Percentiles rank a stretch among this genome's conserved stretches.
These are phyloP conservation scores for Acipenser ruthenus DNA, from an alignment of 2,797 vertebrate genomes.

Conservation along the genomic window DNA sequence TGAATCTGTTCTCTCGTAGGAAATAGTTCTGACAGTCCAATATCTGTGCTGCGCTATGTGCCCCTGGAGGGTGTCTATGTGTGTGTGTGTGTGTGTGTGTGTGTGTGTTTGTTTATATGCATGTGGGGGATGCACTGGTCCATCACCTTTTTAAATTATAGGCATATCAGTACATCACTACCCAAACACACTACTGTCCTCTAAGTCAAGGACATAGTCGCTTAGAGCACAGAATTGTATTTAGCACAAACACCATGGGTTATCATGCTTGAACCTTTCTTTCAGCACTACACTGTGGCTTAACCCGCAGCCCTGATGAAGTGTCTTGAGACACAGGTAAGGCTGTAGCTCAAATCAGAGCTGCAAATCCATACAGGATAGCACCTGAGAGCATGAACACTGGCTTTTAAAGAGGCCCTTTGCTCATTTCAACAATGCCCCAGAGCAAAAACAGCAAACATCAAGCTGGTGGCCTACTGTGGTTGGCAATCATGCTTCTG, in stretches of 20 bases:
- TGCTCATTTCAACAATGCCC: no score
- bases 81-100: background rate
- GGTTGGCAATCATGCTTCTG: no score
- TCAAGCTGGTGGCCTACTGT: no score
- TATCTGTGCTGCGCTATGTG: constrained; percentile 61
- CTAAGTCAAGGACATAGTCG: constrained; percentile 52
- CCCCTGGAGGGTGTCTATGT: constrained; percentile 32
- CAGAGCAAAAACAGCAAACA: no score
- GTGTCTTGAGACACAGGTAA: no score
- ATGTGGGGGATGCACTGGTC: constrained; percentile 40
- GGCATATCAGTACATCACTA: constrained; percentile 42
- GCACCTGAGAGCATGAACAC: no score
- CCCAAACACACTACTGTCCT: constrained; percentile 49
- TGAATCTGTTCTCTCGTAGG: constrained; percentile 71
- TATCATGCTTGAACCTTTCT: background rate
- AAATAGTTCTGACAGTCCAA: constrained; percentile 78
- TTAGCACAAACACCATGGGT: constrained; percentile 4
- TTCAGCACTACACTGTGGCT: background rate
- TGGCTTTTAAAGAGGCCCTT: no score
- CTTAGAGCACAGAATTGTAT: constrained; percentile 25
- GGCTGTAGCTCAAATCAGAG: no score
- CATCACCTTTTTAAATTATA: constrained; percentile 44
- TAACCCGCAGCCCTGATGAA: no score
- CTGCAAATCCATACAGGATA: no score
- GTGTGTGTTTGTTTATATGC: constrained; percentile 7